Evolutionary conservation across 1,140 invertebrate genomes (phyloP), one percentile per base, ranked within the genome.

Genomic region (Helicoverpa zea): DNA sequence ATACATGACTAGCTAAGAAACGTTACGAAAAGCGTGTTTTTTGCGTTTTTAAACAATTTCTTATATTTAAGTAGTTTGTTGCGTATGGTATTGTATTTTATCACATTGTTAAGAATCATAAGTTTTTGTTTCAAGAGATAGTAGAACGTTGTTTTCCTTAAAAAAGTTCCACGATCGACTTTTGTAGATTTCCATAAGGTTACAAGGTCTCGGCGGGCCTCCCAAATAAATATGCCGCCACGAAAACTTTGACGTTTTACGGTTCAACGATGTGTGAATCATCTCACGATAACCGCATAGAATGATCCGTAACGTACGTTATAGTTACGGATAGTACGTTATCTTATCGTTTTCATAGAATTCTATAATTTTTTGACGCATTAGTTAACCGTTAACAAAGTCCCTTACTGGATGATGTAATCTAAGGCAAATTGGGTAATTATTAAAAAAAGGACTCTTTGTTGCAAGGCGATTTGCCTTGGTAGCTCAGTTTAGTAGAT

Each of bases 331-430:
- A 23, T 23, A 23, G 23, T 23, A 23, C 23, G 1, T 68, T 68
- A 68, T 68, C 64, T 68, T 49, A 49, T 68, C 64, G 43, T 43
- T 49, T 68, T 49, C 64, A 23, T 68, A 68, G 35, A 68, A 68
- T 16, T 18, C 14, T 63, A 58, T 58, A 12, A 23, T 29, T 3
- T 47, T 63, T 49, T 49, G 43, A 68, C 64, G 64, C 64, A 68
- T 16, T 68, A 23, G n/a, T 66, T 47, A 66, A 14, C 13, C 16
- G 64, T 14, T 58, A 18, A 4, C 0, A n/a, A 49, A 49, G 35
- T 3, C 43, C 29, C 10, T 7, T 61, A 58, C 9, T 58, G 18
- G 18, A 23, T 3, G 18, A 58, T 58, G 35, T 43, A 43, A 43
- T 43, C 5, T 43, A 43, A 43, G 5, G 5, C 5, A 43, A 43